phyloP scores from a whole-genome alignment of 2,113 vertebrate species.

The Podocnemis expansa region DNA sequence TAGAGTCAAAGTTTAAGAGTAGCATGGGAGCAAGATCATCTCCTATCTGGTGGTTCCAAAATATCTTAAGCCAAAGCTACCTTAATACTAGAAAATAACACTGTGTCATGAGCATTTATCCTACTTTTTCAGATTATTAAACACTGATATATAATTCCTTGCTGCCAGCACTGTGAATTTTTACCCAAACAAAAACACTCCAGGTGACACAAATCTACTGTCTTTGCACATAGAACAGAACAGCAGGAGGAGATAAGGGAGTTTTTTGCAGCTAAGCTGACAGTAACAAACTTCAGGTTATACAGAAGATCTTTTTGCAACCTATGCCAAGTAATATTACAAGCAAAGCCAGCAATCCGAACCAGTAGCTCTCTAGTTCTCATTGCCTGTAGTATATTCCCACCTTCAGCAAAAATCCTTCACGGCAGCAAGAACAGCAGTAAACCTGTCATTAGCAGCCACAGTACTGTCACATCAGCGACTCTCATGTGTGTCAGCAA shows the following conservation, averaged over 20 bases:
- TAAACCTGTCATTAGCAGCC: conserved; percentile 67
- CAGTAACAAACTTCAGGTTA: conserved; percentile 57
- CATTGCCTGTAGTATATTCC: conserved; percentile 31
- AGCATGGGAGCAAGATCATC: background rate
- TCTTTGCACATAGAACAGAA: background rate
- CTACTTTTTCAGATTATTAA: conserved; percentile 27
- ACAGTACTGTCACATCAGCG: conserved; percentile 53
- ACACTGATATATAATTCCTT: conserved; percentile 8
- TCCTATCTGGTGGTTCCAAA: background rate
- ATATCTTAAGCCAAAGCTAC: background rate
- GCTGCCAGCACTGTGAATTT: background rate
- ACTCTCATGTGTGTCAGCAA: conserved; percentile 44
- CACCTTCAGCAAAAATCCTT: conserved; percentile 66
- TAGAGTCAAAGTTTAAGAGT: background rate
- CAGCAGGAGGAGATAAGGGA: background rate
- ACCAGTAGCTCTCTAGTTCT: conserved; percentile 26
- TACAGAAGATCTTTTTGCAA: conserved; percentile 35
- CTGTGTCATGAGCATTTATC: background rate
- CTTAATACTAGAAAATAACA: background rate
- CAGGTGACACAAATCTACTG: background rate
- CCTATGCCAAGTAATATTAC: conserved; percentile 14
- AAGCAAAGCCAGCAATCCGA: conserved; percentile 55
- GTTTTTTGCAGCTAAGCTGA: background rate
- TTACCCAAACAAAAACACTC: background rate
- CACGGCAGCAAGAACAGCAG: conserved; percentile 63